phyloP scores from a whole-genome alignment of 2,888 invertebrate species.

The Dromius quadrimaculatus region DNA sequence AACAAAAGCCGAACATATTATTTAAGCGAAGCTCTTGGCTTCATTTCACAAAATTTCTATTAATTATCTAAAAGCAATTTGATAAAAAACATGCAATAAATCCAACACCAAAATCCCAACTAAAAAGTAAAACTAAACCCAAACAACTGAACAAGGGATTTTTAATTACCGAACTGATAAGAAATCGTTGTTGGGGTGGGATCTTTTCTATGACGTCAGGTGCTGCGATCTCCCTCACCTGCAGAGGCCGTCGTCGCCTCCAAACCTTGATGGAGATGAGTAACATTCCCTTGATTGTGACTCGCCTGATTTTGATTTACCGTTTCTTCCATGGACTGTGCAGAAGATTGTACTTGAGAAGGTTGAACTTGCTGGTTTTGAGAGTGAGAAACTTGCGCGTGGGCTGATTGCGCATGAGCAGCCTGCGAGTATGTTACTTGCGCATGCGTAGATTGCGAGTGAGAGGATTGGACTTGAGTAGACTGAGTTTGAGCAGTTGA shows the following conservation, averaged over 20 bases:
- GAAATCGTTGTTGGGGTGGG: conserved; percentile 59
- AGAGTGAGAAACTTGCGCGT: too few relatives aligned
- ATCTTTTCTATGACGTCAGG: conserved; percentile 60
- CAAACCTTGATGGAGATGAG: background rate
- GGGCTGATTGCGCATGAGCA: too few relatives aligned
- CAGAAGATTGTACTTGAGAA: too few relatives aligned
- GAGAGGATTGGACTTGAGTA: background rate
- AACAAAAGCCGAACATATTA: conserved; percentile 65
- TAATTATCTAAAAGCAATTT: conserved; percentile 29
- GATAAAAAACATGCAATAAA: conserved; percentile 1
- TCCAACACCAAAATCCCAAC: conserved; percentile 15
- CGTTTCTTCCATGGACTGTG: too few relatives aligned
- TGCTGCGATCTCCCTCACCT: conserved; percentile 65
- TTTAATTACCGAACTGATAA: conserved; percentile 64
- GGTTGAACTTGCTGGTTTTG: too few relatives aligned
- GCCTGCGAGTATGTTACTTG: too few relatives aligned
- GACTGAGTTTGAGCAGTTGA: conserved; percentile 27
- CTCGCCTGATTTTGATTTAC: too few relatives aligned
- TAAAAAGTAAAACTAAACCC: conserved; percentile 53
- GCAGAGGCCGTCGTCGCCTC: conserved; percentile 60
- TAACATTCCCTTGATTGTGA: too few relatives aligned
- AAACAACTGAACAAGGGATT: conserved; percentile 10
- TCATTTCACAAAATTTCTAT: too few relatives aligned
- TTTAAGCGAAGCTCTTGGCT: too few relatives aligned
- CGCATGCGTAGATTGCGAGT: too few relatives aligned